A percentile compares a stretch with the other conserved stretches of the same genome.
Evolutionary conservation across 1,140 invertebrate species (phyloP).

Genomic region (Anagrus nilaparvatae): DNA sequence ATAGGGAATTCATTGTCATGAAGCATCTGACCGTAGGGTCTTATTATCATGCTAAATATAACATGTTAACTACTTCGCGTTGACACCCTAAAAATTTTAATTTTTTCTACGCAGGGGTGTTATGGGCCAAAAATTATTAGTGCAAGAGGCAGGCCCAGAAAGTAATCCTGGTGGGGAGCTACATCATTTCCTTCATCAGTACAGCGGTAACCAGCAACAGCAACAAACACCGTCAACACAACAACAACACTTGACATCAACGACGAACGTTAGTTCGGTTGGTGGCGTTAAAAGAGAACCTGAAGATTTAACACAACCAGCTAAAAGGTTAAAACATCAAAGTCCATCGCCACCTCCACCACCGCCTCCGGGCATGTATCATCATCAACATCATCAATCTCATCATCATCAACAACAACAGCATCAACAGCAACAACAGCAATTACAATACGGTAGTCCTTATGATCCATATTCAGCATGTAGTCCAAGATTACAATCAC

Average conservation of each 20-base stretch:
- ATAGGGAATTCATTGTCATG: slow-evolving; percentile 37
- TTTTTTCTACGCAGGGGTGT: slow-evolving; percentile 34
- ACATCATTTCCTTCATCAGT: slow-evolving; percentile 49
- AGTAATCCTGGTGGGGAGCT: slow-evolving; percentile 45
- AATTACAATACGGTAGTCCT: slow-evolving; percentile 33
- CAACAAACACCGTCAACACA: slow-evolving; percentile 45
- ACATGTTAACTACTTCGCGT: slow-evolving; percentile 44
- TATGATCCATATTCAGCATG: slow-evolving; percentile 44
- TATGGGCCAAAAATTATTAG: slow-evolving; percentile 40
- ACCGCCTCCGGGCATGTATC: slow-evolving; percentile 50
- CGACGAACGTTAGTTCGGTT: too few species aligned
- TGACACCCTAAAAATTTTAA: background rate
- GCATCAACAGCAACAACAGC: slow-evolving; percentile 12
- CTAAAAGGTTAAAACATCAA: slow-evolving; percentile 41
- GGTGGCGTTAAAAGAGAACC: slow-evolving; percentile 54
- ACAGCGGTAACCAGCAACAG: slow-evolving; percentile 52
- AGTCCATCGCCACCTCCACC: slow-evolving; percentile 40
- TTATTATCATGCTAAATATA: slow-evolving; percentile 46
- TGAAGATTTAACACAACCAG: slow-evolving; percentile 50
- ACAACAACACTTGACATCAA: slow-evolving; percentile 49
- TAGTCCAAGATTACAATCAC: slow-evolving; percentile 42
- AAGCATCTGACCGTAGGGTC: slow-evolving; percentile 40
- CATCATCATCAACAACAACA: slow-evolving; percentile 21
- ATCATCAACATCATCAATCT: slow-evolving; percentile 40
- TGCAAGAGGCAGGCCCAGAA: slow-evolving; percentile 38